phyloP scores from a whole-genome alignment of 2,797 vertebrate genomes.

The Knipowitschia caucasica region DNA sequence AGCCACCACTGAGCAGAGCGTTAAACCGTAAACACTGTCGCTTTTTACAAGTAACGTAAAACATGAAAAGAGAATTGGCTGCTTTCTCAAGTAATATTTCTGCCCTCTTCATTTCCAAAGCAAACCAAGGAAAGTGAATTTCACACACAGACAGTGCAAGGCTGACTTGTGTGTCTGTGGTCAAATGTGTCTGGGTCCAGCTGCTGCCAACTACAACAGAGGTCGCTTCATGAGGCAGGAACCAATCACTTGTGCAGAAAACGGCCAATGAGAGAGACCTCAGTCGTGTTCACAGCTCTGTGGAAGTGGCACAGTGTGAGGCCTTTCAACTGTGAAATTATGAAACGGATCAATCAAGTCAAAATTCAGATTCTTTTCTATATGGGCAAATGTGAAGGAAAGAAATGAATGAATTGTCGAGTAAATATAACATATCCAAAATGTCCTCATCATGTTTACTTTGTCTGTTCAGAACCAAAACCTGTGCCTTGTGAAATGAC shows the following conservation, averaged over 20 bases:
- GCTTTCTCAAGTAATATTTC: constrained; percentile 1
- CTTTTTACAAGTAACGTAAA: not conserved
- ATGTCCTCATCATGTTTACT: too few relatives aligned
- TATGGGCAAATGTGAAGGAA: not conserved
- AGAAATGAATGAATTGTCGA: not conserved
- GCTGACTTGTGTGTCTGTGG: not conserved
- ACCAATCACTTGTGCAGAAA: constrained; percentile 62
- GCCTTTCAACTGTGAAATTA: not conserved
- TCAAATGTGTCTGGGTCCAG: constrained; percentile 13
- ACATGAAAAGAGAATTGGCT: not conserved
- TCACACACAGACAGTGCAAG: not conserved
- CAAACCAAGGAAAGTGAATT: not conserved
- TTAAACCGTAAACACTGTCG: not conserved
- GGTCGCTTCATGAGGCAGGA: constrained; percentile 51
- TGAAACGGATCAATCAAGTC: not conserved
- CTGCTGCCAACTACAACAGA: constrained; percentile 7
- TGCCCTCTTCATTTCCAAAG: constrained; percentile 8
- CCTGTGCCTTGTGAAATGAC: too few relatives aligned
- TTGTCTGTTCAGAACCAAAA: too few relatives aligned
- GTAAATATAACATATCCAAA: too few relatives aligned
- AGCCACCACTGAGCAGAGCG: not conserved
- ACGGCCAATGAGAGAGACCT: constrained; percentile 30
- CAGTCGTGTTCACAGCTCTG: constrained; percentile 34
- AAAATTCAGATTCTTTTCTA: not conserved
- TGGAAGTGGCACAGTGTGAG: constrained; percentile 4